phyloP scores from a whole-genome alignment of 1,140 invertebrate species.

The Camponotus pennsylvanicus region DNA sequence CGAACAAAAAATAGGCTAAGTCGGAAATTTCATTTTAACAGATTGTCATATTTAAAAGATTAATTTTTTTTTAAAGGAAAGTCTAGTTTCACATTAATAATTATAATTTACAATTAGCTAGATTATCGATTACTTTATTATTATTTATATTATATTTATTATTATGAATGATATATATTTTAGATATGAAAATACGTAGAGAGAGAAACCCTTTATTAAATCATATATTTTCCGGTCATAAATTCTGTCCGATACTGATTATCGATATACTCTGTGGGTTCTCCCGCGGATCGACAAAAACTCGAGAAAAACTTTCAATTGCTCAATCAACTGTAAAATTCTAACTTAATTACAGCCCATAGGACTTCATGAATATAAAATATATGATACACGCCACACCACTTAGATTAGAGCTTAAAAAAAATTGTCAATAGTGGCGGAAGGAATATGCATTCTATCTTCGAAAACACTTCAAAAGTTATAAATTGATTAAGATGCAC shows the following conservation, averaged over 20 bases:
- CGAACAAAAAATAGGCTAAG: neutral
- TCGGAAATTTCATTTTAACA: too few relatives aligned
- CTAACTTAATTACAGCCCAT: conserved; percentile 52
- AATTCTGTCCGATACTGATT: neutral
- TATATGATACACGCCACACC: conserved; percentile 21
- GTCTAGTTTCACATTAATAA: neutral
- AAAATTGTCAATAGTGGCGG: neutral
- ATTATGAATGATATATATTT: neutral
- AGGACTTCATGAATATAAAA: conserved; percentile 42
- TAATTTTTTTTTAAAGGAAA: neutral
- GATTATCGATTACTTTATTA: neutral
- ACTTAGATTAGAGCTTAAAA: neutral
- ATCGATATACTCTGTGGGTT: too few relatives aligned
- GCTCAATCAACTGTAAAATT: conserved; percentile 55
- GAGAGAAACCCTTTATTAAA: neutral
- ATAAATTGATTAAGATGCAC: neutral
- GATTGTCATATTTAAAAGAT: neutral
- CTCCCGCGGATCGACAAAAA: neutral
- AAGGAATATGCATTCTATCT: neutral
- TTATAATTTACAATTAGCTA: conserved; percentile 4
- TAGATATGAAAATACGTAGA: neutral
- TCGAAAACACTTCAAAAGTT: conserved; percentile 3
- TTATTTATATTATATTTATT: neutral
- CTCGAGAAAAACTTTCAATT: conserved; percentile 30
- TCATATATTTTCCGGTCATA: conserved; percentile 19